A percentile compares a stretch with the other conserved stretches of the same genome.
Conservation (phyloP, 2,113 vertebrate genomes). For the Addax nasomaculatus region DNA sequence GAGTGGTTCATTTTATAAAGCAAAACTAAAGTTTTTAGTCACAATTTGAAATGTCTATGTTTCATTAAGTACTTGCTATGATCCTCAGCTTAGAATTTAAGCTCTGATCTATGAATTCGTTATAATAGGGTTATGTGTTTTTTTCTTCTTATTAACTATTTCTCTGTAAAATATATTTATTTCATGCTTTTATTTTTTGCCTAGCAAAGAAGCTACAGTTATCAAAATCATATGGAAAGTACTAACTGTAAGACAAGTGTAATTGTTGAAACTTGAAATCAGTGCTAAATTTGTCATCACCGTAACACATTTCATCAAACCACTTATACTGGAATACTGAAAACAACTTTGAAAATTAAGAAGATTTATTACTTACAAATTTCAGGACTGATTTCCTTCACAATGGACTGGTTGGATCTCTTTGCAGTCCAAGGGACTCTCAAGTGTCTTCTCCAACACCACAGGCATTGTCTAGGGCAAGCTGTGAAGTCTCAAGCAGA, state of each 20-base stretch:
- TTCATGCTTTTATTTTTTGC: neutral
- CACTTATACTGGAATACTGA: neutral
- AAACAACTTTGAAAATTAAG: neutral
- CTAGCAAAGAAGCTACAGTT: neutral
- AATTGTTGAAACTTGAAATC: neutral
- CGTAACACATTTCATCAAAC: neutral
- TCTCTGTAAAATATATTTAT: neutral
- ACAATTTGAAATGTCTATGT: neutral
- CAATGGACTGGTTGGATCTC: too few relatives aligned
- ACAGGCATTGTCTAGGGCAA: neutral
- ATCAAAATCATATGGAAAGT: neutral
- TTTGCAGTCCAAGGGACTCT: too few relatives aligned
- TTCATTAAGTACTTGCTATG: neutral
- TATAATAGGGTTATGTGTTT: rapidly evolving
- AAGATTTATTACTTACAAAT: neutral
- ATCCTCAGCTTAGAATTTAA: neutral
- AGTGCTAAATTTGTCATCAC: neutral
- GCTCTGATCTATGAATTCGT: neutral
- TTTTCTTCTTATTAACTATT: neutral
- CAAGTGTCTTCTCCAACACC: too few relatives aligned
- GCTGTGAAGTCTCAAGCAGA: neutral
- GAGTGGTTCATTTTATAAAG: neutral
- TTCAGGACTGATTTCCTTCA: too few relatives aligned
- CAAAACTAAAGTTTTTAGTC: neutral
- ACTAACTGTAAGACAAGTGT: neutral